Percentiles rank a stretch among this genome's conserved stretches.
Conservation (phyloP, 1,140 invertebrate genomes). For the Pectinophora gossypiella region DNA sequence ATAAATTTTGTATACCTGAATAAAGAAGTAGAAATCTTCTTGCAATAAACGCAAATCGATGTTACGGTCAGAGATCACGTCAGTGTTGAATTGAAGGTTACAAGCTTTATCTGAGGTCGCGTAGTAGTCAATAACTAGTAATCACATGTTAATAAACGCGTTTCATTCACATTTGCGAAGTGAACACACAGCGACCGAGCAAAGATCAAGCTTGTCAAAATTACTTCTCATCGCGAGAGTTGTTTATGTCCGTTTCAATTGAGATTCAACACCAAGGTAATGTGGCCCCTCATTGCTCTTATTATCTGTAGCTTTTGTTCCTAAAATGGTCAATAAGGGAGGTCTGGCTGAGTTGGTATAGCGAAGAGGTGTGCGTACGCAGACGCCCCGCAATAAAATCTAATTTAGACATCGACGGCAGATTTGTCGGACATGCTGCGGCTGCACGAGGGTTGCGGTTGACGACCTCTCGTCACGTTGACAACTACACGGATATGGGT, state of each 20-base stretch:
- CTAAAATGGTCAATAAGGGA: background rate
- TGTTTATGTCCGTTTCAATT: constrained; percentile 59
- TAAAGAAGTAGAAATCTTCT: too few relatives aligned
- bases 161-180: too few relatives aligned
- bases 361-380: constrained; percentile 26
- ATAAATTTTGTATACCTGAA: too few relatives aligned
- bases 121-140: too few relatives aligned
- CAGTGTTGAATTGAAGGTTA: too few relatives aligned
- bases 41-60: too few relatives aligned
- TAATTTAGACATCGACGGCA: constrained; percentile 68
- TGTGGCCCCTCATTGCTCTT: constrained; percentile 22
- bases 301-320: constrained; percentile 2
- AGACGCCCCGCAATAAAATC: constrained; percentile 71
- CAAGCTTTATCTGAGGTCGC: too few relatives aligned
- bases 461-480: constrained; percentile 54
- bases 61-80: too few relatives aligned
- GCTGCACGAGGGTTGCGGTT: constrained; percentile 53
- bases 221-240: constrained; percentile 47
- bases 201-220: constrained; percentile 44
- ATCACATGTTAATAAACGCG: too few relatives aligned
- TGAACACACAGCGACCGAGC: too few relatives aligned
- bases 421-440: constrained; percentile 62
- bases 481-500: too few relatives aligned
- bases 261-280: constrained; percentile 32
- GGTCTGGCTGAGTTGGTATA: constrained; percentile 33